These are phyloP conservation scores for Xylota segnis DNA, from an alignment of 2,888 invertebrate genomes.

Conservation along the genomic window DNA sequence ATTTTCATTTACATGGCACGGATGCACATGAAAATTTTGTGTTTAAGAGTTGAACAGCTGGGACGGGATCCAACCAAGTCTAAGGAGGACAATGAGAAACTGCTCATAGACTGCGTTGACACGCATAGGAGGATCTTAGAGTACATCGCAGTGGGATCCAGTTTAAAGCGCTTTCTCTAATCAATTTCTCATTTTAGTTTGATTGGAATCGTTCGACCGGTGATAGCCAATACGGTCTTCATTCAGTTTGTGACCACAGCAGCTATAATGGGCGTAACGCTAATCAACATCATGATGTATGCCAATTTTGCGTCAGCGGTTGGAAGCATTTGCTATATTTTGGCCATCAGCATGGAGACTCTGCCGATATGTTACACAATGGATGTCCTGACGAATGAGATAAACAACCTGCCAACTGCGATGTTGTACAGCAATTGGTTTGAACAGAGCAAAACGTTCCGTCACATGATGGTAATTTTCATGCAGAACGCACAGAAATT, in stretches of 20 bases:
- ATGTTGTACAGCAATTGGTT: slow-evolving; percentile 78
- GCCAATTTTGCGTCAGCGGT: slow-evolving; percentile 73
- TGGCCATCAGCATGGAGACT: slow-evolving; percentile 77
- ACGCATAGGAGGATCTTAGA: slow-evolving; percentile 48
- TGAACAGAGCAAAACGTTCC: slow-evolving; percentile 69
- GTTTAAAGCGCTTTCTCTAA: neutral
- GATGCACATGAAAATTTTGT: slow-evolving; percentile 57
- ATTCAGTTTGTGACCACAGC: slow-evolving; percentile 78
- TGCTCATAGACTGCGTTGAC: slow-evolving; percentile 43
- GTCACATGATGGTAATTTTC: slow-evolving; percentile 76
- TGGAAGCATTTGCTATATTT: slow-evolving; percentile 72
- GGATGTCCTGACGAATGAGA: slow-evolving; percentile 77
- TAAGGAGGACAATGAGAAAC: slow-evolving; percentile 35
- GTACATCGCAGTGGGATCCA: neutral
- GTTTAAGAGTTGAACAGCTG: slow-evolving; percentile 53
- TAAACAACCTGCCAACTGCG: slow-evolving; percentile 76
- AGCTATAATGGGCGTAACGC: slow-evolving; percentile 76
- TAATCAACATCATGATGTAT: slow-evolving; percentile 78
- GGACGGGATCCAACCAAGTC: slow-evolving; percentile 43
- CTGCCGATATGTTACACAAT: slow-evolving; percentile 78
- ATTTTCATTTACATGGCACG: slow-evolving; percentile 58
- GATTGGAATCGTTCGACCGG: slow-evolving; percentile 63
- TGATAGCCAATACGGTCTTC: slow-evolving; percentile 78
- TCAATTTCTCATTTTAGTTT: slow-evolving; percentile 42
- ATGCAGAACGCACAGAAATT: slow-evolving; percentile 78